phyloP scores from a whole-genome alignment of 2,888 invertebrate species.

The Synanthedon formicaeformis region DNA sequence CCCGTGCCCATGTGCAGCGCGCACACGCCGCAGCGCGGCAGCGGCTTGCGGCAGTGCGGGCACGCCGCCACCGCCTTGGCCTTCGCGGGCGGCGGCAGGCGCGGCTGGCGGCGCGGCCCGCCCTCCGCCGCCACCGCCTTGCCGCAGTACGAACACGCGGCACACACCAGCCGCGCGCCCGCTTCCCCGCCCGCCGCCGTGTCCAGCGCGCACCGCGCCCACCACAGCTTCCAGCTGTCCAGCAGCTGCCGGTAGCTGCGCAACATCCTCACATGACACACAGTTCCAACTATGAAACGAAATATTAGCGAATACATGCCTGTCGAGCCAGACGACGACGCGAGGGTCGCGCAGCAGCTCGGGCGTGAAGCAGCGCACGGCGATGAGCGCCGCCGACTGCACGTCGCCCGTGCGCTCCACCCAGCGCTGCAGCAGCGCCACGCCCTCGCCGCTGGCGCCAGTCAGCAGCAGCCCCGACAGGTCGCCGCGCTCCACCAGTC shows the following conservation, averaged over 20 bases:
- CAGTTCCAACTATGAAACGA: not conserved
- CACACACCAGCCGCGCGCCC: conserved; percentile 45
- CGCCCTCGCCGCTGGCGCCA: conserved; percentile 79
- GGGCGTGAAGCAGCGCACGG: conserved; percentile 81
- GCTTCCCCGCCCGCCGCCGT: conserved; percentile 81
- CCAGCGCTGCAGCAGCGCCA: conserved; percentile 86
- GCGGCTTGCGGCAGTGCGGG: conserved; percentile 93
- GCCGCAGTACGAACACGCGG: conserved; percentile 95
- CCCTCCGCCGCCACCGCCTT: conserved; percentile 88
- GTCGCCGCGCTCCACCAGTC: conserved; percentile 81
- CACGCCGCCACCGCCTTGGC: conserved; percentile 80
- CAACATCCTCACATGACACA: not conserved
- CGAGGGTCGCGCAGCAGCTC: conserved; percentile 77
- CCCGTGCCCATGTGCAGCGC: conserved; percentile 91
- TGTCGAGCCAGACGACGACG: conserved; percentile 77
- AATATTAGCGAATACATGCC: conserved; percentile 36
- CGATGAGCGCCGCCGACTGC: conserved; percentile 88
- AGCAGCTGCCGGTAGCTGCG: conserved; percentile 84
- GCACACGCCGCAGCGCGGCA: conserved; percentile 95
- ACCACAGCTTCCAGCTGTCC: conserved; percentile 93
- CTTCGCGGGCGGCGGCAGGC: conserved; percentile 78
- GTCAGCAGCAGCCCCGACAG: conserved; percentile 83
- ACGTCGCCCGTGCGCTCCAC: conserved; percentile 90
- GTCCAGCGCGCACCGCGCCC: conserved; percentile 89
- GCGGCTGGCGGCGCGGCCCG: conserved; percentile 66